Conservation (phyloP, 2,797 vertebrate species). For the Eptatretus atami region DNA sequence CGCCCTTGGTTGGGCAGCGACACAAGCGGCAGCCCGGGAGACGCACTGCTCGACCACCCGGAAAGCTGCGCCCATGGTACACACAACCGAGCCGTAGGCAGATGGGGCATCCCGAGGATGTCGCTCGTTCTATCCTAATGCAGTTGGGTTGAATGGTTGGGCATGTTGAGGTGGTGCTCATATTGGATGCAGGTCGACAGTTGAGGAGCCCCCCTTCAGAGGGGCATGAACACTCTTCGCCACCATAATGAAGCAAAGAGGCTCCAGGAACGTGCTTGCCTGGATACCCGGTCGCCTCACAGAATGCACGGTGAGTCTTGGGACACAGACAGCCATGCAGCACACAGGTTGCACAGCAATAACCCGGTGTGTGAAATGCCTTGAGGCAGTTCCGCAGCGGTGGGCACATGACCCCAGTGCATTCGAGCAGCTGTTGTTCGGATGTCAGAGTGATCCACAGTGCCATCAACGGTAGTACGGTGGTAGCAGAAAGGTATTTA, state of each 20-base stretch:
- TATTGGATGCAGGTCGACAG: not conserved
- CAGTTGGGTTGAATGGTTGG: constrained; percentile 2
- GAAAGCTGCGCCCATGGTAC: constrained; percentile 26
- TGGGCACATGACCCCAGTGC: not conserved
- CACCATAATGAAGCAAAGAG: not conserved
- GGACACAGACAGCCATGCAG: not conserved
- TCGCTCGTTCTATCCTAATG: not conserved
- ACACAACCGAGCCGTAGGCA: constrained; percentile 9
- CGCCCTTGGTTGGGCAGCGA: constrained; percentile 45
- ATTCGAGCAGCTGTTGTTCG: not conserved
- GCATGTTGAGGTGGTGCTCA: not conserved
- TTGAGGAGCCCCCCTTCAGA: not conserved
- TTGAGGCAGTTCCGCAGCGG: constrained; percentile 3
- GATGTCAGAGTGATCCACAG: not conserved
- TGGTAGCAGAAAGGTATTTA: too few species aligned
- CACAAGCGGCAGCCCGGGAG: constrained; percentile 43
- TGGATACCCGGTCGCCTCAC: not conserved
- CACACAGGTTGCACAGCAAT: not conserved
- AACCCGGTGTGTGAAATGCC: not conserved
- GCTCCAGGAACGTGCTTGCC: not conserved
- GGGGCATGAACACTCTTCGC: constrained; percentile 2
- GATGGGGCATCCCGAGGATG: not conserved
- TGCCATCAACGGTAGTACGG: not conserved
- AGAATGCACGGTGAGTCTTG: not conserved
- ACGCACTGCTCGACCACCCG: constrained; percentile 48